Base-by-base conservation (phyloP, 2,888 invertebrate genomes). In the Macaria liturata region DNA sequence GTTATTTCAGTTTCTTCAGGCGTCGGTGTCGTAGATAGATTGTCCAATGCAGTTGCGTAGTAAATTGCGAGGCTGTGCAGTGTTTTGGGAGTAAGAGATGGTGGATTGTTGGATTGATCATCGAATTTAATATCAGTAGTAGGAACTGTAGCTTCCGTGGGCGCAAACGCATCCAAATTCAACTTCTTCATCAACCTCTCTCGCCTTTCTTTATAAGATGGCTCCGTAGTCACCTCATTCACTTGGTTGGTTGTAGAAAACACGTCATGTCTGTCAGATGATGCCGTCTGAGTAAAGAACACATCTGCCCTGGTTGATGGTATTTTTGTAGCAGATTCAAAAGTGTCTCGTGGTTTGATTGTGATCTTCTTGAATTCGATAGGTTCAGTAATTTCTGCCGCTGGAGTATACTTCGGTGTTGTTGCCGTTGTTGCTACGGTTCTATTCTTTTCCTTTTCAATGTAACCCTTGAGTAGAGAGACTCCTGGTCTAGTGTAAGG, bases 1-100 rank as follows among this genome's bases (percentile, higher is more conserved):
- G 84, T 84, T 1, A 75, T 75, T 65, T 86, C 88, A 8, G 57
- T 69, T 32, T 87, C 88, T 47, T 87, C 87, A 31, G 86, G 80
- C 7, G 78, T 64, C 4, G 85, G 52, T 39, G 93, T 84, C 7
- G 91, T 88, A 1, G 92, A 91, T 39, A 93, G 81, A 65, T 93
- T 93, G 68, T 95, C 94, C 61, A 94, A 89, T 66, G 94, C 94
- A 6, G 94, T 94, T 3, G 96, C 96, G 75, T 96, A 97, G 75
- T 97, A 97, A 65, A 96, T 93, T 0, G 97, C 96, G 46, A 97
- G 79, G 0, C 96, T 95, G 68, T 96, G 96, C 8, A 96, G 86
- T 0, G 96, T 95, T 75, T 95, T 95, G 0, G 96, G 96, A 0
- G 96, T 95, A 0, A 95, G 93, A 0, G 96, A 96, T 9, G 95